Base-by-base conservation (phyloP, 2,113 vertebrate species). In the Panurus biarmicus region DNA sequence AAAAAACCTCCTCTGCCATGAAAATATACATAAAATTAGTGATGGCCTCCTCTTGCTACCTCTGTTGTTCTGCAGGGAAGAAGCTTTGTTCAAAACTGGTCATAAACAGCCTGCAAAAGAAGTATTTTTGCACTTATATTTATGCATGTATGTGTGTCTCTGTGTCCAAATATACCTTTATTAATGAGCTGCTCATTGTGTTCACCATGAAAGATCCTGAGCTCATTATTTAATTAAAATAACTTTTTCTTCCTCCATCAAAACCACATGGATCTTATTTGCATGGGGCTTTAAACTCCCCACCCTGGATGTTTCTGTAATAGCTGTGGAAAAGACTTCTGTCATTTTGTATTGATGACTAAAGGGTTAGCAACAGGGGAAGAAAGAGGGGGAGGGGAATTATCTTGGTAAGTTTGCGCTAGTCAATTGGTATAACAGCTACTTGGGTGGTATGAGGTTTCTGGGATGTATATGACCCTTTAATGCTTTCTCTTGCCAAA, bases 401-500 rank as follows among this genome's bases (percentile, higher is more conserved):
- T 72, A 83, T 97, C 97, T 95, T 96, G 42, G 79, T 86, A 97
- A 92, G 77, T 90, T 97, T 97, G 90, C 11, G 6, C 58, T 64
- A 94, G 85, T 66, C 92, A 87, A 95, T 89, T 94, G 89, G 97
- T 35, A 76, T 90, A 85, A 93, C 66, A 86, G 57, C 97, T 96
- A 96, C 97, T 96, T 98, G 98, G 97, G 98, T 98, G 98, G 98
- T 96, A 97, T 72, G 91, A 67, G 84, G 85, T 96, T 97, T 92
- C 94, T 91, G 96, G 79, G 91, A 94, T 94, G 72, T 95, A 76
- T 95, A 94, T 89, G 24, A 53, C 71, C 6, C 1, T 89, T 97
- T 89, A 94, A 48, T 91, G 75, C 86, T 96, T 97, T 97, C 77
- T 95, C 48, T 97, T 87, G 77, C 97, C 97, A 97, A 97, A 97